Evolutionary conservation across 2,888 invertebrate species (phyloP).

Genomic region (Noctua janthe): DNA sequence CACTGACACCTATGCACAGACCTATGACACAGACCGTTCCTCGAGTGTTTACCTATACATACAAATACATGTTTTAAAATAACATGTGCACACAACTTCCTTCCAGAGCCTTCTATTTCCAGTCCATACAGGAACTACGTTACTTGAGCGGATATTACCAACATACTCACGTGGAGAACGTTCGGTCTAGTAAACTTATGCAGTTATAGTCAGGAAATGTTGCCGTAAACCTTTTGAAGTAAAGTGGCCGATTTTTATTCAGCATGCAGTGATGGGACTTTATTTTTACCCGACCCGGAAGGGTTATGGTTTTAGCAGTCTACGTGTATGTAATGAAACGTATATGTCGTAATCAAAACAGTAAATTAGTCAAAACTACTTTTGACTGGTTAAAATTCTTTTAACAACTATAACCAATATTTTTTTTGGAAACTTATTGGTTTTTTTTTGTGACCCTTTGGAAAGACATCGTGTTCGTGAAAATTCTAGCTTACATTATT

Average conservation of each 20-base stretch:
- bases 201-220: constrained; percentile 36
- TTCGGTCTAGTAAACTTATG: constrained; percentile 32
- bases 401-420: too few species aligned
- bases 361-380: not conserved
- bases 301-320: not conserved
- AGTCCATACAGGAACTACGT: constrained; percentile 38
- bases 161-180: constrained; percentile 52
- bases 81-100: constrained; percentile 21
- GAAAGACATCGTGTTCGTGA: too few species aligned
- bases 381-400: too few species aligned
- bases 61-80: constrained; percentile 21
- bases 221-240: constrained; percentile 38
- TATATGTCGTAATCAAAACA: not conserved
- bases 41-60: not conserved
- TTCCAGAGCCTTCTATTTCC: constrained; percentile 18
- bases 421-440: not conserved
- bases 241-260: constrained; percentile 29
- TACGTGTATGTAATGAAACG: not conserved
- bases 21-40: too few species aligned
- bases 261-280: not conserved
- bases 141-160: constrained; percentile 56
- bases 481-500: too few species aligned
- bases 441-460: too few species aligned
- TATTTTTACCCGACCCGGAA: not conserved
- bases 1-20: too few species aligned